Evolutionary conservation across 2,888 invertebrate genomes (phyloP), one percentile per base, ranked within the genome.

Genomic region (Drosophila algonquin): DNA sequence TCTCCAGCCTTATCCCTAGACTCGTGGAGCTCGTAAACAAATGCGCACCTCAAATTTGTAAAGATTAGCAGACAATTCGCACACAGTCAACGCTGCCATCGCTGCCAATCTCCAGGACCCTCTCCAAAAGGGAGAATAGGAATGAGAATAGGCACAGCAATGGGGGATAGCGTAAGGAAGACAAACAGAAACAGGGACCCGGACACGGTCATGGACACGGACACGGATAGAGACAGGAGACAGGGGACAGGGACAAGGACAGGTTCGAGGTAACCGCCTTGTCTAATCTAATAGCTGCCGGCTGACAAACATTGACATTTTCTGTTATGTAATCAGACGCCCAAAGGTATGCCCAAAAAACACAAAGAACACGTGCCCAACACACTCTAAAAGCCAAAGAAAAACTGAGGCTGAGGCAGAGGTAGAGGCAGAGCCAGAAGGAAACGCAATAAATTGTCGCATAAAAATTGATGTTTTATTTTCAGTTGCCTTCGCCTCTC

Each of bases 401-500:
- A 52, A 57, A 60, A 47, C 47, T 18, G n/a, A n/a, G n/a, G n/a
- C n/a, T n/a, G n/a, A n/a, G 40, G 48, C 24, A 60, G 18, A 18
- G 18, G 18, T 1, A 1, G 18, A 18, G 24, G 62, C 61, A 35
- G 58, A 45, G 62, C 48, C 65, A 54, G 30, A 30, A 7, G 30
- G 54, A 79, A 63, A 73, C 81, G 83, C 89, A 89, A 89, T 85
- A 89, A 85, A 89, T 85, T 85, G 89, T 84, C 89, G 76, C 87
- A 89, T 89, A 84, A 85, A 85, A 85, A 89, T 87, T 87, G 81
- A 85, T 89, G 87, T 87, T 84, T 86, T 83, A 88, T 83, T 88
- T 80, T 74, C 75, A 72, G 81, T 73, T 70, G 65, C 64, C 70
- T 54, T 69, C 46, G 21, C 53, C 53, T 54, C 44, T 64, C 40